These are phyloP conservation scores for Lycophotia porphyrea DNA, from an alignment of 2,888 invertebrate genomes.

Conservation along the genomic window DNA sequence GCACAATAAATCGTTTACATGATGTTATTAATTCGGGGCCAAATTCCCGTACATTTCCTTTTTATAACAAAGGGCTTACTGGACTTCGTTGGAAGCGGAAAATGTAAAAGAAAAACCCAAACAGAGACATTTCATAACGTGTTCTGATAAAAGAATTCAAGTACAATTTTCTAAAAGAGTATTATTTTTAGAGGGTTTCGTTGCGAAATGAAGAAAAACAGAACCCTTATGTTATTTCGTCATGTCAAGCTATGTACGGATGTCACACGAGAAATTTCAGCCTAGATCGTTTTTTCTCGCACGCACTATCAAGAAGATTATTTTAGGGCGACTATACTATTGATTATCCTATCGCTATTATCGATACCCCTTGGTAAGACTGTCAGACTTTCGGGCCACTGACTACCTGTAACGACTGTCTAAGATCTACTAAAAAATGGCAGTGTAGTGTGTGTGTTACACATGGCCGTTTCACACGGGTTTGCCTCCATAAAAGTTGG, in stretches of 20 bases:
- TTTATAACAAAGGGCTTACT: constrained; percentile 25
- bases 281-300: too few species aligned
- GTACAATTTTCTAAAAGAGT: constrained; percentile 3
- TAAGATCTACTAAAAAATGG: too few species aligned
- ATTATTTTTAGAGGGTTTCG: constrained; percentile 10
- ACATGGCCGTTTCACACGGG: too few species aligned
- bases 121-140: neutral
- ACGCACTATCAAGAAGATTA: too few species aligned
- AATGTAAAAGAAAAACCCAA: constrained; percentile 22
- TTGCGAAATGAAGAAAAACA: neutral
- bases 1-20: constrained; percentile 40
- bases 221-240: neutral
- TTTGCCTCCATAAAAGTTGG: constrained; percentile 9
- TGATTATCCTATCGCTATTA: too few species aligned
- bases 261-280: too few species aligned
- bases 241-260: neutral
- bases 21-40: constrained; percentile 35
- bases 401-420: too few species aligned
- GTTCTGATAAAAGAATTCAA: constrained; percentile 2
- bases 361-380: too few species aligned
- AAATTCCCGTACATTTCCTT: constrained; percentile 13
- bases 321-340: too few species aligned
- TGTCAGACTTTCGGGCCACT: too few species aligned
- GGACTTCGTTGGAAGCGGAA: neutral
- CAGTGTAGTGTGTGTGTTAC: too few species aligned